These are phyloP conservation scores for Notothenia rossii DNA, from an alignment of 2,113 vertebrate species.

Conservation along the genomic window DNA sequence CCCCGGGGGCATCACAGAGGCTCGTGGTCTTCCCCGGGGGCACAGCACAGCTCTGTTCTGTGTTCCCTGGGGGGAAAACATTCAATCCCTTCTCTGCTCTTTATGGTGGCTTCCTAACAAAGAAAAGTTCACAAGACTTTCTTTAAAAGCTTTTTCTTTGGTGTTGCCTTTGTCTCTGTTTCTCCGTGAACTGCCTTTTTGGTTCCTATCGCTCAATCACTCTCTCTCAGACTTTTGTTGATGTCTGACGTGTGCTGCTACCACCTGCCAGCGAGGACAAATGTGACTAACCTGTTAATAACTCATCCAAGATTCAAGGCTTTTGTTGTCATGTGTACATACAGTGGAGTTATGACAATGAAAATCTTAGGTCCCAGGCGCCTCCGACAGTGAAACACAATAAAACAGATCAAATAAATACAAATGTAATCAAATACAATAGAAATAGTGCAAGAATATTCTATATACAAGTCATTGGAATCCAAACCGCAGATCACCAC, in stretches of 20 bases:
- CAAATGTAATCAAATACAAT: too few species aligned
- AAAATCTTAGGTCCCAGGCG: too few species aligned
- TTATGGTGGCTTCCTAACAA: constrained; percentile 37
- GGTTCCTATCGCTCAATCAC: constrained; percentile 56
- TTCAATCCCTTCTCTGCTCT: constrained; percentile 40
- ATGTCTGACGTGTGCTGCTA: constrained; percentile 58
- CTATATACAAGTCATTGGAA: too few species aligned
- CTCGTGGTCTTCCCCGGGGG: constrained; percentile 52
- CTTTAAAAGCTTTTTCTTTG: constrained; percentile 60
- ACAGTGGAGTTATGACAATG: too few species aligned
- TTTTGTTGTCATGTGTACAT: too few species aligned
- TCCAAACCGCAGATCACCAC: constrained; percentile 8
- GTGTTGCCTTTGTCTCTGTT: constrained; percentile 38
- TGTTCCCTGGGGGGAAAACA: constrained; percentile 28
- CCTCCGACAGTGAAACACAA: too few species aligned
- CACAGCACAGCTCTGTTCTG: constrained; percentile 38
- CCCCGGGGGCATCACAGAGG: constrained; percentile 35
- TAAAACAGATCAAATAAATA: too few species aligned
- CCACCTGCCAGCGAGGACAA: constrained; percentile 50
- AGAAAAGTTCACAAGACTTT: constrained; percentile 54
- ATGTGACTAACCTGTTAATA: constrained; percentile 58
- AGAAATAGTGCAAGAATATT: too few species aligned
- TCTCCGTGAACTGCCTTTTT: constrained; percentile 50
- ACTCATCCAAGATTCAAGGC: not conserved
- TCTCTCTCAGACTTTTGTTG: constrained; percentile 52